phyloP scores from a whole-genome alignment of 2,888 invertebrate genomes.

The Girardia tigrina region DNA sequence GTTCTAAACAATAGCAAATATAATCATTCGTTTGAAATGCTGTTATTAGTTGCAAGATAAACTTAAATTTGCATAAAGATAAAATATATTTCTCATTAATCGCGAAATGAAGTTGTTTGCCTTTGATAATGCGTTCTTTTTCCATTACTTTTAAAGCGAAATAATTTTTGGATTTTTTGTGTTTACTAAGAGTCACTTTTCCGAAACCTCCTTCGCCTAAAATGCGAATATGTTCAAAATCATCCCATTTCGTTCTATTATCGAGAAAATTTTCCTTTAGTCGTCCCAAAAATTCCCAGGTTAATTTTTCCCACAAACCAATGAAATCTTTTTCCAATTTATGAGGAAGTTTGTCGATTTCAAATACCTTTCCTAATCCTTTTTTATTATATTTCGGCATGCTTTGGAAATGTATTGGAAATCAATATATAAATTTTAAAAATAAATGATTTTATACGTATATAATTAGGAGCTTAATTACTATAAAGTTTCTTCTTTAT shows the following conservation, averaged over 20 bases:
- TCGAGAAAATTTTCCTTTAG: not conserved
- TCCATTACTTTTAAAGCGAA: conserved; percentile 32
- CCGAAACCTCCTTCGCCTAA: conserved; percentile 36
- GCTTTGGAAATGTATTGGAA: too few relatives aligned
- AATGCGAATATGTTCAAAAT: conserved; percentile 32
- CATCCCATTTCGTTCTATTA: not conserved
- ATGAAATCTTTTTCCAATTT: not conserved
- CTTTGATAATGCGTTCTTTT: conserved; percentile 29
- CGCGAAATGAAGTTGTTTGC: conserved; percentile 27
- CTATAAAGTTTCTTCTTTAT: too few relatives aligned
- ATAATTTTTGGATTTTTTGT: not conserved
- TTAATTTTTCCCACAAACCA: not conserved
- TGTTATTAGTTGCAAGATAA: conserved; percentile 24
- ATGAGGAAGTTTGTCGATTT: not conserved
- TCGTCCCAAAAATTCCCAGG: not conserved
- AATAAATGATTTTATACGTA: too few relatives aligned
- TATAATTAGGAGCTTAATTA: too few relatives aligned
- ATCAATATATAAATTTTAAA: too few relatives aligned
- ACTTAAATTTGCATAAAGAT: conserved; percentile 12
- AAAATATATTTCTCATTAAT: conserved; percentile 30
- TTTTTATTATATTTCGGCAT: too few relatives aligned
- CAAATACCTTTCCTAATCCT: too few relatives aligned
- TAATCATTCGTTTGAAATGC: conserved; percentile 35
- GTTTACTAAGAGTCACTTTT: conserved; percentile 27
- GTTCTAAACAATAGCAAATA: conserved; percentile 35